Evolutionary conservation across 2,797 vertebrate genomes (phyloP).

Genomic region (Trachops cirrhosus): DNA sequence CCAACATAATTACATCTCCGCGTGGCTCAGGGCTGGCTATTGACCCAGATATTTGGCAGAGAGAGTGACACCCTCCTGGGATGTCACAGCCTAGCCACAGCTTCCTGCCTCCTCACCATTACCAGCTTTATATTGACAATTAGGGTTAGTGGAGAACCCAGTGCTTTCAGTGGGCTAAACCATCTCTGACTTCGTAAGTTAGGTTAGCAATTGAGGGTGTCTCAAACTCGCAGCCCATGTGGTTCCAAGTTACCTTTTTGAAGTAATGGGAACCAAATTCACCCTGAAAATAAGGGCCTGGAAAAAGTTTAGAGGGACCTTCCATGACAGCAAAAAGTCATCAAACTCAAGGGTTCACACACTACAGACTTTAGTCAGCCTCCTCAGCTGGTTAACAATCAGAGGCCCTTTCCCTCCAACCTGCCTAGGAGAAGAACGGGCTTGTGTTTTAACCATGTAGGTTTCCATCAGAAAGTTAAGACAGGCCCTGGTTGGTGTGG

Average conservation of each 20-base stretch:
- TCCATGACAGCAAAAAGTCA: not conserved
- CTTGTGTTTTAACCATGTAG: not conserved
- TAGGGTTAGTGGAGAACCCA: not conserved
- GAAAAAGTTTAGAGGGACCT: not conserved
- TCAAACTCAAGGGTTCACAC: not conserved
- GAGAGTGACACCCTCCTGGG: slow-evolving; percentile 42
- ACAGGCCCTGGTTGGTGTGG: not conserved
- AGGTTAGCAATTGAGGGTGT: not conserved
- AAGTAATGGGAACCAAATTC: not conserved
- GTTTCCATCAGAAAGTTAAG: not conserved
- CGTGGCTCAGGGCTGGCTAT: not conserved
- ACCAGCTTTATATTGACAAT: not conserved
- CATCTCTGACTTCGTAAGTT: slow-evolving; percentile 29
- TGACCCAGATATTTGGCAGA: slow-evolving; percentile 65
- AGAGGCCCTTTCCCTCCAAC: rapidly evolving
- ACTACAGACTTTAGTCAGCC: not conserved
- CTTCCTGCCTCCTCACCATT: slow-evolving; percentile 38
- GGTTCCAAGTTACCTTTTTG: not conserved
- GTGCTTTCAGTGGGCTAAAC: slow-evolving; percentile 6
- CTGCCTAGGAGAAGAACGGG: not conserved
- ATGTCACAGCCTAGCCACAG: slow-evolving; percentile 30
- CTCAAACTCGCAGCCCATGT: not conserved
- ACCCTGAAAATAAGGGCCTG: not conserved
- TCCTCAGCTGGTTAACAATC: not conserved
- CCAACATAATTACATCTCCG: slow-evolving; percentile 27